Evolutionary conservation across 2,888 invertebrate genomes (phyloP).

Genomic region (Tolmerus cingulatus): DNA sequence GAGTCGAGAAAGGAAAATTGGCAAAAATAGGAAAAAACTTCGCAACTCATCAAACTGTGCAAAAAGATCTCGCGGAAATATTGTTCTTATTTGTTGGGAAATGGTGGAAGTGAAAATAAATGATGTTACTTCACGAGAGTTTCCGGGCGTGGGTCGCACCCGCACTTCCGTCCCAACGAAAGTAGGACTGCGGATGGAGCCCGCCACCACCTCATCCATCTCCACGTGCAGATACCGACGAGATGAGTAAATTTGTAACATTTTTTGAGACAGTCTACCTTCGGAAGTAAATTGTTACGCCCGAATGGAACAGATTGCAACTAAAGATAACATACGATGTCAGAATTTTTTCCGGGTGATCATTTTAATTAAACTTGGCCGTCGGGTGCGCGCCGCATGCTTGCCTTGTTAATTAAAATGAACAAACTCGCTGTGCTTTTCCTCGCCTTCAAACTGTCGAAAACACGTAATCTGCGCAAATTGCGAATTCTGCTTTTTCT

Average conservation of each 20-base stretch:
- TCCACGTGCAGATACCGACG: not conserved
- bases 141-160: not conserved
- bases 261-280: not conserved
- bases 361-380: not conserved
- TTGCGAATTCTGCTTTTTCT: not conserved
- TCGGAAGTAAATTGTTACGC: not conserved
- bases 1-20: not conserved
- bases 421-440: not conserved
- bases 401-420: not conserved
- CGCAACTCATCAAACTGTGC: conserved; percentile 35
- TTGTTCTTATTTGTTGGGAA: conserved; percentile 41
- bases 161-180: not conserved
- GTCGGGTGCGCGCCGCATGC: not conserved
- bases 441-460: not conserved
- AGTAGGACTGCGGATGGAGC: not conserved
- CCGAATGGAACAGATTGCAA: not conserved
- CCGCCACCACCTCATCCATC: not conserved
- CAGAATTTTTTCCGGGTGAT: not conserved
- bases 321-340: not conserved
- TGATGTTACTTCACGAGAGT: conserved; percentile 28
- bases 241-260: not conserved
- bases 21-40: conserved; percentile 33
- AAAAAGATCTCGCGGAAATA: conserved; percentile 31
- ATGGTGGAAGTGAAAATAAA: conserved; percentile 38
- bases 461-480: not conserved